Evolutionary conservation across 2,888 invertebrate species (phyloP).

Genomic region (Drosophila anceps): DNA sequence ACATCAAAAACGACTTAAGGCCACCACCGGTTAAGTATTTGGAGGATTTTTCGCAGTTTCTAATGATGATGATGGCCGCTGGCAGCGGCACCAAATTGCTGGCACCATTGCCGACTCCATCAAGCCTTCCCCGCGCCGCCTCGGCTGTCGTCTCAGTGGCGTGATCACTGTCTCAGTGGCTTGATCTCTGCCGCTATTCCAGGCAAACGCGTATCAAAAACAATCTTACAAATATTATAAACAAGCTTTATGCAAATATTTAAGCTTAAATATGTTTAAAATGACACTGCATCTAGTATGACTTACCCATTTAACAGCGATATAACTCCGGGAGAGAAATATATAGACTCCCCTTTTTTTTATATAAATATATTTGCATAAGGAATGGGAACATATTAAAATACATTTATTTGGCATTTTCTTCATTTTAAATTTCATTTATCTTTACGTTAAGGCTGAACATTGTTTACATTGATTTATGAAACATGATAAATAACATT

Average conservation of each 20-base stretch:
- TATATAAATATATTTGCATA: neutral
- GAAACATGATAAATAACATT: no score
- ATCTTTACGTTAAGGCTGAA: no score
- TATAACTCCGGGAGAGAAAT: neutral
- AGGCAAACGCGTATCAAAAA: slow-evolving; percentile 12
- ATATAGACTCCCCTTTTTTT: no score
- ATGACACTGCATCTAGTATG: neutral
- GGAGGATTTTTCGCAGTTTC: slow-evolving; percentile 76
- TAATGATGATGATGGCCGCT: slow-evolving; percentile 73
- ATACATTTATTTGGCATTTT: no score
- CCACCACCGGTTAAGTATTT: slow-evolving; percentile 63
- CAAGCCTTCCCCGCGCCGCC: slow-evolving; percentile 5
- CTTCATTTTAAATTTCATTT: no score
- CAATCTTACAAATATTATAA: slow-evolving; percentile 7
- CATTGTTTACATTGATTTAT: no score
- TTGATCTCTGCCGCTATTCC: neutral
- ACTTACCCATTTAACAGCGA: neutral
- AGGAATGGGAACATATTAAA: neutral
- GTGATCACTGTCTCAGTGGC: slow-evolving; percentile 1
- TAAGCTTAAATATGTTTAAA: neutral
- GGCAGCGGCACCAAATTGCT: slow-evolving; percentile 60
- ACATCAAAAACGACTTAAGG: slow-evolving; percentile 78
- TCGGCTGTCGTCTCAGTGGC: neutral
- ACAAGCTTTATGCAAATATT: slow-evolving; percentile 2
- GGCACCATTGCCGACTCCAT: slow-evolving; percentile 50